phyloP scores from a whole-genome alignment of 2,797 vertebrate species.

The Lagodon rhomboides region DNA sequence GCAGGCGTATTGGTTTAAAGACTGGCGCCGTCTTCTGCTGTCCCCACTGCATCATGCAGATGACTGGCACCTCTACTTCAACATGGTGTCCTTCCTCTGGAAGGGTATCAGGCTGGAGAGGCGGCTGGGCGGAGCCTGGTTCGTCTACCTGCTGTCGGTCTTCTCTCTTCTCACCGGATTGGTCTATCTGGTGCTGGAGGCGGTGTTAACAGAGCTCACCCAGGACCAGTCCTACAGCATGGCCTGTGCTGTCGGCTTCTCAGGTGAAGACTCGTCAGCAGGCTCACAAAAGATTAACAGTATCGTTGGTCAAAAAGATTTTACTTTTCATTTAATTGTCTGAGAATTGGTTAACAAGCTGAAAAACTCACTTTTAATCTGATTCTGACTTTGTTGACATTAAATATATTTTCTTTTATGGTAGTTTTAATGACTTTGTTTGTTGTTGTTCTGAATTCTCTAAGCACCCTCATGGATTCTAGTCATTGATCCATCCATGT shows the following conservation, averaged over 20 bases:
- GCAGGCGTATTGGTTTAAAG: constrained; percentile 82
- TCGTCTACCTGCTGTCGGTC: constrained; percentile 89
- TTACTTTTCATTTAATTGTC: neutral
- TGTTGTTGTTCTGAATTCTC: neutral
- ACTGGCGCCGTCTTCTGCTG: constrained; percentile 92
- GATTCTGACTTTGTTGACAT: neutral
- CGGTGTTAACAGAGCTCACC: constrained; percentile 80
- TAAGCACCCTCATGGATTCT: neutral
- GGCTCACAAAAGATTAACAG: too few species aligned
- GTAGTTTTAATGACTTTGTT: neutral
- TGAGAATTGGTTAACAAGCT: neutral
- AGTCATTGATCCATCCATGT: neutral
- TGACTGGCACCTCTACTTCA: constrained; percentile 97
- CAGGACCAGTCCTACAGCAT: constrained; percentile 85
- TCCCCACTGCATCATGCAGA: constrained; percentile 93
- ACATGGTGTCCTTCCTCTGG: constrained; percentile 96
- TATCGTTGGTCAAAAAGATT: neutral
- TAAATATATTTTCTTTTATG: neutral
- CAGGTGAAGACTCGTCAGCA: constrained; percentile 84
- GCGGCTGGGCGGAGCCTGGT: constrained; percentile 89
- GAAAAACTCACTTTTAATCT: neutral
- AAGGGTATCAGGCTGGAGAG: constrained; percentile 92
- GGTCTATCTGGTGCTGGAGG: constrained; percentile 91
- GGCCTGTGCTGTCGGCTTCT: constrained; percentile 94
- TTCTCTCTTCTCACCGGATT: constrained; percentile 92